Conservation (phyloP, 2,113 vertebrate species). For the Ammospiza caudacuta region DNA sequence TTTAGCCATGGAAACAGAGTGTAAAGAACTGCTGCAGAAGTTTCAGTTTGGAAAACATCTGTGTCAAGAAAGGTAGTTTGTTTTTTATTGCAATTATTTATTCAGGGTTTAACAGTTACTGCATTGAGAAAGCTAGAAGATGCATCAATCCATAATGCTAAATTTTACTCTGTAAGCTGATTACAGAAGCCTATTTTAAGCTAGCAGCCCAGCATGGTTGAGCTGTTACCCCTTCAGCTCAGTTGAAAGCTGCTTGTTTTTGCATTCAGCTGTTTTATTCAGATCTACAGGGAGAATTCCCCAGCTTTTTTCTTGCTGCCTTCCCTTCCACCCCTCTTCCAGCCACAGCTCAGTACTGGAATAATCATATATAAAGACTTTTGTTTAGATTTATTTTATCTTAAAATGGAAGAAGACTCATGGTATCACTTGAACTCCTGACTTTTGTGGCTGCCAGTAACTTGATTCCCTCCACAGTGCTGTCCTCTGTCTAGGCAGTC, state of each 20-base stretch:
- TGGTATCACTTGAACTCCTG: not conserved
- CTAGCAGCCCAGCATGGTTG: not conserved
- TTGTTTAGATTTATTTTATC: not conserved
- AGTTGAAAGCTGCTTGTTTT: not conserved
- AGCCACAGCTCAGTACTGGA: not conserved
- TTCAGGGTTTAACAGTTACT: not conserved
- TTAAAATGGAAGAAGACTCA: not conserved
- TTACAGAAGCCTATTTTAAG: not conserved
- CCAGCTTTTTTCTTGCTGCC: not conserved
- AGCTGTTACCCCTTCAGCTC: not conserved
- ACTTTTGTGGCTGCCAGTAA: not conserved
- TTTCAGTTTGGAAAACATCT: not conserved
- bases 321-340: not conserved
- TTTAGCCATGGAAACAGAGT: not conserved
- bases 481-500: not conserved
- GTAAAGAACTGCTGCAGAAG: not conserved
- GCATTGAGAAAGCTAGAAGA: not conserved
- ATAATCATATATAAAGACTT: not conserved
- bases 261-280: not conserved
- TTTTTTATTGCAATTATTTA: not conserved
- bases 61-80: not conserved
- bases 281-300: not conserved
- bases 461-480: not conserved
- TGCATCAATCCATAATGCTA: not conserved
- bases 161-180: not conserved